Evolutionary conservation across 1,140 invertebrate genomes (phyloP), one percentile per base, ranked within the genome.

Genomic region (Bombus pascuorum): DNA sequence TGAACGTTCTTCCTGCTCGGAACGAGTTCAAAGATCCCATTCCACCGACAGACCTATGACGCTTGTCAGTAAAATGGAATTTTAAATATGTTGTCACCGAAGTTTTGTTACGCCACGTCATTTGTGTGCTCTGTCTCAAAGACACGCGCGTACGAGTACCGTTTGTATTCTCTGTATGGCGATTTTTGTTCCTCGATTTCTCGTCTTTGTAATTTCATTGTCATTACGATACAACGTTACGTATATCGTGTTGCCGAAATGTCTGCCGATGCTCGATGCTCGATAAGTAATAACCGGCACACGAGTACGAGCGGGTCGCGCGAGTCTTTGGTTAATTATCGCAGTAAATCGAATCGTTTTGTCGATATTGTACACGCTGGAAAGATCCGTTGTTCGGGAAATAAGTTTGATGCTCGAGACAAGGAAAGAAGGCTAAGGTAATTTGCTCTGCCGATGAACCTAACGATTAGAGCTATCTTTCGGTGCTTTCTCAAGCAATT

Each of bases 21-120:
- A 53, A 81, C n/a, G 59, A 87, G 81, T 74, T 88, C 68, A 78
- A 88, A 88, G 87, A 84, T 87, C 65, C 76, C 81, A 83, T 65
- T 87, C 78, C 73, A 32, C 71, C 66, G 22, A 34, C 83, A 81
- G 75, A 57, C 42, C 44, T 81, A 42, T 44, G 32, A 47, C 42
- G 86, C 44, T 75, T 72, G 71, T 70, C 81, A 32, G 76, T 28
- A 83, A 79, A 80, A 80, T 72, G 70, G 47, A 80, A 66, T 78
- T 85, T 53, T 72, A 87, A 87, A 86, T 87, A 77, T 10, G 72
- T 77, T 39, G 86, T 85, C 82, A 68, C 18, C 28, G 22, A 22
- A 42, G 59, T 77, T 81, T 89, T 76, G 74, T 85, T 65, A 39
- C 37, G 57, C 37, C 47, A 10, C 15, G 66, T 18, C 88, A 85